A percentile compares a stretch with the other conserved stretches of the same genome.
Conservation (phyloP, 2,797 vertebrate species). For the Hyperoplus lanceolatus region DNA sequence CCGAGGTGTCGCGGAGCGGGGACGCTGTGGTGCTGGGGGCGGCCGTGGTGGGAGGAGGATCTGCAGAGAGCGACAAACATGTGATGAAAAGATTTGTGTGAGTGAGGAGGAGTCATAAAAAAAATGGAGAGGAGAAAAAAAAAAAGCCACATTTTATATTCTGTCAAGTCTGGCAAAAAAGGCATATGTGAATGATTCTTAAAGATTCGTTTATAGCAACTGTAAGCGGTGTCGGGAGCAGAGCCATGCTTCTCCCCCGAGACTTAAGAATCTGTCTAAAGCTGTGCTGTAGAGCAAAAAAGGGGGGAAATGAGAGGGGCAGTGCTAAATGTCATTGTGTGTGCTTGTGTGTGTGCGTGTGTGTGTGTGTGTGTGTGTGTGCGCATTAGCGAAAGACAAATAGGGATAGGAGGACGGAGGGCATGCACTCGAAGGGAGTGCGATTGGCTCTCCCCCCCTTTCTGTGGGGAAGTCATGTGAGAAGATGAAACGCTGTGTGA, state of each 20-base stretch:
- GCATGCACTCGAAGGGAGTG: slow-evolving; percentile 52
- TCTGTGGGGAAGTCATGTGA: slow-evolving; percentile 75
- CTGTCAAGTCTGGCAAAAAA: slow-evolving; percentile 47
- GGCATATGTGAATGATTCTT: slow-evolving; percentile 46
- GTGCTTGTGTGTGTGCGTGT: not conserved
- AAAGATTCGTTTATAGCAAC: slow-evolving; percentile 54
- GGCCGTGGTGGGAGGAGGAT: slow-evolving; percentile 94
- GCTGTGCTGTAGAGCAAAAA: slow-evolving; percentile 50
- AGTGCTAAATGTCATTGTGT: slow-evolving; percentile 58
- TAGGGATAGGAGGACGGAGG: slow-evolving; percentile 47
- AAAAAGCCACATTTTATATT: slow-evolving; percentile 46
- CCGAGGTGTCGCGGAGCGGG: slow-evolving; percentile 77
- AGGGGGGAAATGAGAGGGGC: slow-evolving; percentile 31
- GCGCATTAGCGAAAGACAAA: slow-evolving; percentile 31
- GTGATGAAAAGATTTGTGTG: slow-evolving; percentile 86
- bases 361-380: slow-evolving; percentile 26
- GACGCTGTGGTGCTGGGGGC: slow-evolving; percentile 89
- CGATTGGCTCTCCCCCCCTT: slow-evolving; percentile 45
- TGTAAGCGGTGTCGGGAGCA: slow-evolving; percentile 5
- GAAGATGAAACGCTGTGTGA: slow-evolving; percentile 74
- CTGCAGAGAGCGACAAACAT: slow-evolving; percentile 80
- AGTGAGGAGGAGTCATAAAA: slow-evolving; percentile 25
- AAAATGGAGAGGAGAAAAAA: slow-evolving; percentile 36
- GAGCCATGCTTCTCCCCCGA: slow-evolving; percentile 40
- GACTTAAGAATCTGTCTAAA: slow-evolving; percentile 50